phyloP scores from a whole-genome alignment of 2,888 invertebrate genomes.

The Drosophila subsilvestris region DNA sequence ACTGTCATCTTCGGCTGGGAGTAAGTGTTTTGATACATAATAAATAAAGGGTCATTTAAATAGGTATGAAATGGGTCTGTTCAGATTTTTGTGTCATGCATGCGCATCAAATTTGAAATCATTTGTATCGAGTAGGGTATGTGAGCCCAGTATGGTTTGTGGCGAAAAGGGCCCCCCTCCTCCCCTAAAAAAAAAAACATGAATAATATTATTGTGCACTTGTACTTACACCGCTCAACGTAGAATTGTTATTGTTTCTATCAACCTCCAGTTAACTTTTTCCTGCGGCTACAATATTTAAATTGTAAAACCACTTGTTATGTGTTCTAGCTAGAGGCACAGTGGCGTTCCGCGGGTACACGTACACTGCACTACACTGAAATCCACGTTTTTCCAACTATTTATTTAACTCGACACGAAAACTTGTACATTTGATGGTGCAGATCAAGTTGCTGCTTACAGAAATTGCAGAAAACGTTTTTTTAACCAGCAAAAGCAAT shows the following conservation, averaged over 20 bases:
- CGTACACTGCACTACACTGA: slow-evolving; percentile 23
- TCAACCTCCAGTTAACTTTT: slow-evolving; percentile 7
- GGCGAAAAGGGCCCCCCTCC: background rate
- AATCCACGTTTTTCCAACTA: slow-evolving; percentile 6
- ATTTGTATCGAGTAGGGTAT: background rate
- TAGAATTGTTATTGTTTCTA: background rate
- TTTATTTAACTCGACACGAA: background rate
- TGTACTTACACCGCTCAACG: slow-evolving; percentile 25
- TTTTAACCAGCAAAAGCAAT: slow-evolving; percentile 27
- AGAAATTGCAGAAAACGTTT: slow-evolving; percentile 5
- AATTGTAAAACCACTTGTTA: slow-evolving; percentile 73
- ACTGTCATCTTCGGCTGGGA: background rate
- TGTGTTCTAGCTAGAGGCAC: slow-evolving; percentile 45
- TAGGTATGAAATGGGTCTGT: background rate
- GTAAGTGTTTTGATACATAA: background rate
- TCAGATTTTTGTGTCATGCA: background rate
- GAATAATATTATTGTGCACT: slow-evolving; percentile 5
- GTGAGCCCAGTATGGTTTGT: background rate
- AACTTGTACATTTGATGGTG: background rate
- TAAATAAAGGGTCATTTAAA: background rate
- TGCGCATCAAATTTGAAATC: background rate
- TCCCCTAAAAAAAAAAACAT: background rate
- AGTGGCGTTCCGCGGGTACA: slow-evolving; percentile 54
- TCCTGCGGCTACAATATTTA: slow-evolving; percentile 44
- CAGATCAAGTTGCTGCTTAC: slow-evolving; percentile 5